A percentile compares a stretch with the other conserved stretches of the same genome.
Conservation (phyloP, 2,797 vertebrate species). For the Meda fulgida region DNA sequence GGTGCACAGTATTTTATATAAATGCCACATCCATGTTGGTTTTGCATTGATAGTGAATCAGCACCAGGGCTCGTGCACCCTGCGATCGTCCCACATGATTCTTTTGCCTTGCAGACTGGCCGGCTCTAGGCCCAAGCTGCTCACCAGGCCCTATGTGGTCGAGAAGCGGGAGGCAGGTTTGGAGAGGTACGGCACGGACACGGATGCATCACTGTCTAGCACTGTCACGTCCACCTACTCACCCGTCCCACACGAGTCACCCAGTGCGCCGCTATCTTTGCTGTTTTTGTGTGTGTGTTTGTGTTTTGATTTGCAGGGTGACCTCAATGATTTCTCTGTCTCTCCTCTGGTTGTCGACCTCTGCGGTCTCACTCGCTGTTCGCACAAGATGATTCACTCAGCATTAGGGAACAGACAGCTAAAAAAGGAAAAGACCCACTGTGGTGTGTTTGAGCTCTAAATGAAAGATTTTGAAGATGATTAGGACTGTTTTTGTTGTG, state of each 20-base stretch:
- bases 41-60: conserved; percentile 7
- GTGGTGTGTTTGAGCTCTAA: not conserved
- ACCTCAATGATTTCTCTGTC: conserved; percentile 4
- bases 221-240: conserved; percentile 24
- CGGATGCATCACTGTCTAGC: conserved; percentile 78
- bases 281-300: conserved; percentile 3
- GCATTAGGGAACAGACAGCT: not conserved
- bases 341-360: conserved; percentile 14
- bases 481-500: not conserved
- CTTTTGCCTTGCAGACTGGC: conserved; percentile 60
- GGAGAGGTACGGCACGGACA: conserved; percentile 61
- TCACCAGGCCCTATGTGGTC: conserved; percentile 47
- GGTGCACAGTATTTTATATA: not conserved
- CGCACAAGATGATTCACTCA: conserved; percentile 1
- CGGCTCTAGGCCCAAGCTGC: conserved; percentile 48
- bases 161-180: conserved; percentile 56
- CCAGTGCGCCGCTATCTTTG: not conserved
- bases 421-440: not conserved
- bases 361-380: not conserved
- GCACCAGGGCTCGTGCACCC: conserved; percentile 19
- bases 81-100: conserved; percentile 46
- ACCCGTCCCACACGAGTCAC: conserved; percentile 29
- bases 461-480: not conserved
- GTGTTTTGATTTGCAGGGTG: conserved; percentile 8
- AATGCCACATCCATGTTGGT: not conserved